Percentiles rank a stretch among this genome's conserved stretches.
These are phyloP conservation scores for Drosophila yakuba DNA, from an alignment of 1,140 invertebrate species.

Conservation along the genomic window DNA sequence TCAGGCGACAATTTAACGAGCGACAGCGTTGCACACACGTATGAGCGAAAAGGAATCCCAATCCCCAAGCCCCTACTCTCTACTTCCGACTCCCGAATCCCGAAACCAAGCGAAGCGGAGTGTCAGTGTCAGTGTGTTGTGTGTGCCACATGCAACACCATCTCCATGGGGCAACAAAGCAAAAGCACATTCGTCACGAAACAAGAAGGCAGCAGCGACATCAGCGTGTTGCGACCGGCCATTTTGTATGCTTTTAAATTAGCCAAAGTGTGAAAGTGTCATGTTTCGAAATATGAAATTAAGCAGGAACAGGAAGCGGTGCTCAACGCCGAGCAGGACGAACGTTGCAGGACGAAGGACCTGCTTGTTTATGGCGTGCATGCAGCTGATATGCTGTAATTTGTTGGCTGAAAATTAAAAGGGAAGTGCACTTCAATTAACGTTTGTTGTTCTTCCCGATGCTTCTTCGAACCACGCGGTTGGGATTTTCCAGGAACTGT, in stretches of 20 bases:
- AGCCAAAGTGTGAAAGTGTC: conserved; percentile 81
- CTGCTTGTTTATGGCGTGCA: conserved; percentile 25
- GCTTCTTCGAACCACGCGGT: neutral
- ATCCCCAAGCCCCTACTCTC: neutral
- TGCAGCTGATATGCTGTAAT: conserved; percentile 60
- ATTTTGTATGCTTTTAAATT: conserved; percentile 82
- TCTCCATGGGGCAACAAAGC: conserved; percentile 33
- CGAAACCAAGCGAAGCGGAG: no score
- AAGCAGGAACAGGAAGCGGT: conserved; percentile 41
- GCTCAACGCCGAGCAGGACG: neutral
- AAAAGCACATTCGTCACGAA: conserved; percentile 78
- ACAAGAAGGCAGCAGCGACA: conserved; percentile 32
- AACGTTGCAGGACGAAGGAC: conserved; percentile 12
- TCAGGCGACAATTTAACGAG: conserved; percentile 81
- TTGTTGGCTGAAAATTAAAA: conserved; percentile 72
- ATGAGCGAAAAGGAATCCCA: conserved; percentile 69
- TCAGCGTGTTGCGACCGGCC: conserved; percentile 56
- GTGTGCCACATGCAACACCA: conserved; percentile 66
- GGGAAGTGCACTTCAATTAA: conserved; percentile 79
- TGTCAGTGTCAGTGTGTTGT: conserved; percentile 24
- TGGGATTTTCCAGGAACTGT: neutral
- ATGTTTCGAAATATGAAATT: conserved; percentile 81
- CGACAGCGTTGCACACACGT: conserved; percentile 45
- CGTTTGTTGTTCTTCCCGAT: conserved; percentile 18
- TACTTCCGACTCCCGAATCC: no score